Conservation (phyloP, 2,888 invertebrate genomes). For the Bhutanitis thaidina region DNA sequence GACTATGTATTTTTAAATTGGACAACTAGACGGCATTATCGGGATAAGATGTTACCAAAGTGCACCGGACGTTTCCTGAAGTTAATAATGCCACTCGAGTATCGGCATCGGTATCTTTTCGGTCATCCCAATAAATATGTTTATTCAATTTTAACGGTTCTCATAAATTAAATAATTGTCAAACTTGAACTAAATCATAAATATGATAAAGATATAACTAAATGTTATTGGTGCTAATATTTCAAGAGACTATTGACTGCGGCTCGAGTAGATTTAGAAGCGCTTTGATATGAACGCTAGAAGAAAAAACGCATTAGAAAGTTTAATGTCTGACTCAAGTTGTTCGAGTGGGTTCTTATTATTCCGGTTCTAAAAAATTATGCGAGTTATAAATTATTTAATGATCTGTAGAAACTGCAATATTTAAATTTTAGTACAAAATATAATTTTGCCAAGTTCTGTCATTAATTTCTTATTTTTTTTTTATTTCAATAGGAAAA, state of each 20-base stretch:
- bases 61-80: too few relatives aligned
- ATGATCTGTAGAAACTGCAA: constrained; percentile 13
- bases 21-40: too few relatives aligned
- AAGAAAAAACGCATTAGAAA: constrained; percentile 29
- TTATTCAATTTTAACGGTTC: background rate
- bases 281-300: constrained; percentile 21
- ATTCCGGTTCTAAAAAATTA: constrained; percentile 25
- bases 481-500: too few relatives aligned
- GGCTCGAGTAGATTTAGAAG: constrained; percentile 18
- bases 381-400: constrained; percentile 19
- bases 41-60: too few relatives aligned
- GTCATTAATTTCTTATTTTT: constrained; percentile 1
- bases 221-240: constrained; percentile 8
- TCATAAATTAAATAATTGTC: background rate
- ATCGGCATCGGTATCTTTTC: background rate
- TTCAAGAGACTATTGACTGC: constrained; percentile 15
- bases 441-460: too few relatives aligned
- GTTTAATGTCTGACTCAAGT: constrained; percentile 24
- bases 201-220: background rate
- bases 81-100: background rate
- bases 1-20: too few relatives aligned
- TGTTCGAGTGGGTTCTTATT: constrained; percentile 19
- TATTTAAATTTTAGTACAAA: constrained; percentile 1
- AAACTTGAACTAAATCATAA: background rate
- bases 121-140: background rate